phyloP scores from a whole-genome alignment of 2,888 invertebrate species.

The Rhynchonema sp. region DNA sequence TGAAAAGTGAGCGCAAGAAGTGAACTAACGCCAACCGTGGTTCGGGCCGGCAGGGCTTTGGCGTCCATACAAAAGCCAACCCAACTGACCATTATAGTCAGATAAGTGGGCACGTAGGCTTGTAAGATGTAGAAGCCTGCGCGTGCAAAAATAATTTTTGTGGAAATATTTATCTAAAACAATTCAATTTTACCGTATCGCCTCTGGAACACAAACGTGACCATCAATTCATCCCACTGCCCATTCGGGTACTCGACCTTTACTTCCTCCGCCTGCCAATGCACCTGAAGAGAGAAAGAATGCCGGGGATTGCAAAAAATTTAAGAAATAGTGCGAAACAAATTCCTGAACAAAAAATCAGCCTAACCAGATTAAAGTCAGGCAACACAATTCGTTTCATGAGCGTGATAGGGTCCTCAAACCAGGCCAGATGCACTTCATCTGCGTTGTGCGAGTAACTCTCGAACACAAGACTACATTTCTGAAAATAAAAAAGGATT shows the following conservation, averaged over 20 bases:
- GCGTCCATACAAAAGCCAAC: conserved; percentile 27
- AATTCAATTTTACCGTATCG: conserved; percentile 14
- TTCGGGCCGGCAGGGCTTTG: conserved; percentile 24
- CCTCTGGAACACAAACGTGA: conserved; percentile 25
- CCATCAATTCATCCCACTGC: conserved; percentile 11
- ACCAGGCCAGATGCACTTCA: conserved; percentile 25
- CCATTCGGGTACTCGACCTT: conserved; percentile 21
- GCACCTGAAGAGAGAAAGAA: too few species aligned
- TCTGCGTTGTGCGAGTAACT: conserved; percentile 25
- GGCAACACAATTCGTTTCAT: conserved; percentile 25
- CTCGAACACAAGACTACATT: conserved; percentile 21
- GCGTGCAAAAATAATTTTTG: too few species aligned
- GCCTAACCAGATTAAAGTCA: conserved; percentile 21
- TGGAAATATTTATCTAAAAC: neutral
- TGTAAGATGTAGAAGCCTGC: conserved; percentile 25
- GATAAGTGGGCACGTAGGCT: conserved; percentile 26
- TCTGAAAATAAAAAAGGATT: neutral
- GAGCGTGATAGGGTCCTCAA: conserved; percentile 24
- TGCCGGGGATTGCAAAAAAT: too few species aligned
- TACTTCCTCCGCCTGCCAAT: conserved; percentile 17
- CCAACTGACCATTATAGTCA: conserved; percentile 24
- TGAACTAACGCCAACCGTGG: conserved; percentile 26
- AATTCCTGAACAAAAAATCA: too few species aligned
- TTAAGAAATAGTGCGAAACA: too few species aligned
- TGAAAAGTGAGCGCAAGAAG: conserved; percentile 24